These are phyloP conservation scores for Silurus asotus DNA, from an alignment of 2,113 vertebrate species.

Conservation along the genomic window DNA sequence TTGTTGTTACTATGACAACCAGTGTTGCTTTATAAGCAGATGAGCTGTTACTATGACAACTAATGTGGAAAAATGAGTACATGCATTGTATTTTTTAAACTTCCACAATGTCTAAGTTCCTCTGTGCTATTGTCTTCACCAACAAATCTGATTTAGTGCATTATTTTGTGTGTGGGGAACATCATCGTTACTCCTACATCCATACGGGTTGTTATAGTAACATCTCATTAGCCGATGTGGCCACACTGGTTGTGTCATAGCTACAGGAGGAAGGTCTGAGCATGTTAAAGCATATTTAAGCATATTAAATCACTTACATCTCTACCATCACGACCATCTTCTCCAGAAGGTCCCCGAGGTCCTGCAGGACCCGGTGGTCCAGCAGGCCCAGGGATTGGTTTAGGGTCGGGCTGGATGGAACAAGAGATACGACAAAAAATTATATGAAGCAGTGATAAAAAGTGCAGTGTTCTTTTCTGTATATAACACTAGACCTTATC, in stretches of 20 bases:
- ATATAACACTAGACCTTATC: background rate
- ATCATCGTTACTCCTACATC: too few relatives aligned
- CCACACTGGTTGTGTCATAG: too few relatives aligned
- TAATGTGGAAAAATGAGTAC: background rate
- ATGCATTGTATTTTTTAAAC: too few relatives aligned
- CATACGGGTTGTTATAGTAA: too few relatives aligned
- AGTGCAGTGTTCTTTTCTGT: background rate
- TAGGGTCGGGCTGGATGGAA: slow-evolving; percentile 70
- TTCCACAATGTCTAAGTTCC: too few relatives aligned
- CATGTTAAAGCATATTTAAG: too few relatives aligned
- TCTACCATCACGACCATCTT: slow-evolving; percentile 74
- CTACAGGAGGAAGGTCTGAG: too few relatives aligned
- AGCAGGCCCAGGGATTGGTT: slow-evolving; percentile 69
- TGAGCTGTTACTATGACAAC: background rate
- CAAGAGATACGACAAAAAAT: slow-evolving; percentile 35
- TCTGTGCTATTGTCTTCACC: too few relatives aligned
- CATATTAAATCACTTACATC: slow-evolving; percentile 64
- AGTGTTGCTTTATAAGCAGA: background rate
- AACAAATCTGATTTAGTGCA: too few relatives aligned
- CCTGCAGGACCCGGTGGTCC: slow-evolving; percentile 70
- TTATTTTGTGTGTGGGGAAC: too few relatives aligned
- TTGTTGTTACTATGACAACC: background rate
- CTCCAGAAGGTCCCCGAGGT: slow-evolving; percentile 68
- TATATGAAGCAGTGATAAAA: background rate
- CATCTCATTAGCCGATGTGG: too few relatives aligned